phyloP scores from a whole-genome alignment of 2,797 vertebrate species.

The Hippopotamyrus pictus region DNA sequence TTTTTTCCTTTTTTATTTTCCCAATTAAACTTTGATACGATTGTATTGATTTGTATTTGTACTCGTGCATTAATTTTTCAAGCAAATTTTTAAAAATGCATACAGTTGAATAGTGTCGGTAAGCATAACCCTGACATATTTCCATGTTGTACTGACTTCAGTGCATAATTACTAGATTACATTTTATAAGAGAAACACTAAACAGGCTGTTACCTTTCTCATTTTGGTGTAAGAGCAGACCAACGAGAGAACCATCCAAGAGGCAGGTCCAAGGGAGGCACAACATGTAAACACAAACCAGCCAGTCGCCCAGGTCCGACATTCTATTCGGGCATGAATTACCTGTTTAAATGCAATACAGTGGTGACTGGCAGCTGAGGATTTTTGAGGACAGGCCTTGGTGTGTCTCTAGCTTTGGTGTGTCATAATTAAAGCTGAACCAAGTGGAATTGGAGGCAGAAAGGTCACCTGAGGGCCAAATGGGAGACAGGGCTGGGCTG shows the following conservation, averaged over 20 bases:
- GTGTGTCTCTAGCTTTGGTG: constrained; percentile 81
- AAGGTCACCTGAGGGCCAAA: constrained; percentile 82
- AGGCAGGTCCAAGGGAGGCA: not conserved
- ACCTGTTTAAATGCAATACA: constrained; percentile 89
- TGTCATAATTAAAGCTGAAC: constrained; percentile 99
- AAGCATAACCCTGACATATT: not conserved
- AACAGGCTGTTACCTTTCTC: constrained; percentile 63
- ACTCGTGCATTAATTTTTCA: not conserved
- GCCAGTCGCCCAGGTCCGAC: constrained; percentile 51
- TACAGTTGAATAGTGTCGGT: not conserved
- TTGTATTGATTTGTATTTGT: not conserved
- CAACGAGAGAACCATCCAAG: not conserved
- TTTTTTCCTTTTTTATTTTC: not conserved
- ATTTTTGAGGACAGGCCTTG: constrained; percentile 82
- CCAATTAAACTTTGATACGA: not conserved
- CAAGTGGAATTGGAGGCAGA: constrained; percentile 82
- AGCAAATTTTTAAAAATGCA: not conserved
- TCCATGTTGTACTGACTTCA: not conserved
- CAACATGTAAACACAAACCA: not conserved
- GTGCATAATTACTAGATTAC: constrained; percentile 55
- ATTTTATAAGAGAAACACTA: constrained; percentile 68
- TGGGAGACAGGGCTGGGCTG: constrained; percentile 86
- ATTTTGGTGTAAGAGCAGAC: not conserved
- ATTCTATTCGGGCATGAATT: constrained; percentile 81
- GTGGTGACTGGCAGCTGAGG: constrained; percentile 88